These are phyloP conservation scores for Drosophila aldrichi DNA, from an alignment of 2,888 invertebrate genomes.

Conservation along the genomic window DNA sequence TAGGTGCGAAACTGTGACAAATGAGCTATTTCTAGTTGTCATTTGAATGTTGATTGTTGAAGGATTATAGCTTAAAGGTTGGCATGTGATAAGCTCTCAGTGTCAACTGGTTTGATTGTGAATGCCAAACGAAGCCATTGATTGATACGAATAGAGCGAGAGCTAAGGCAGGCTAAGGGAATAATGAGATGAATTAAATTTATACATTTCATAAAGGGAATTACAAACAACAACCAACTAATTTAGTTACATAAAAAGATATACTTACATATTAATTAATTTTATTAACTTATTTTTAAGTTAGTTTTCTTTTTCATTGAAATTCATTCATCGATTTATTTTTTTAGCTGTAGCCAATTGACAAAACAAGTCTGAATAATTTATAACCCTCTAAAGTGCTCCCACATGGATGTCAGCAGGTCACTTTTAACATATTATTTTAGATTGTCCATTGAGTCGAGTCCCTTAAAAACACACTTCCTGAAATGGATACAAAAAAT, in stretches of 20 bases:
- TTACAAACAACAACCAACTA: background rate
- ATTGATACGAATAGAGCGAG: background rate
- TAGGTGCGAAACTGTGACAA: conserved; percentile 26
- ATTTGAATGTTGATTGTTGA: conserved; percentile 62
- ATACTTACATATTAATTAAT: background rate
- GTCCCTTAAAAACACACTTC: conserved; percentile 27
- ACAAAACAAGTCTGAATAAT: background rate
- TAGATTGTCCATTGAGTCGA: background rate
- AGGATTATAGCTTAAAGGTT: conserved; percentile 60
- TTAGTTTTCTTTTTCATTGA: background rate
- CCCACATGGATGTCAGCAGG: conserved; percentile 6
- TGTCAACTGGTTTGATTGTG: conserved; percentile 31
- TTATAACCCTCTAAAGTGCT: conserved; percentile 18
- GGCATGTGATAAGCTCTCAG: conserved; percentile 27
- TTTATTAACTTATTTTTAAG: background rate
- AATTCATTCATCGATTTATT: background rate
- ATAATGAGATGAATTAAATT: no score
- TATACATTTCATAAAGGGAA: background rate
- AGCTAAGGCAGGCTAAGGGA: background rate
- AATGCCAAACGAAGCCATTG: conserved; percentile 10
- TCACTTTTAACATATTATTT: conserved; percentile 6
- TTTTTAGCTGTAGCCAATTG: background rate
- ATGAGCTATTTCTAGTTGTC: conserved; percentile 43
- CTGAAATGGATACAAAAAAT: conserved; percentile 13
- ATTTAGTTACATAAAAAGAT: no score